These are phyloP conservation scores for Cheilosia urbana DNA, from an alignment of 2,888 invertebrate species.

Conservation along the genomic window DNA sequence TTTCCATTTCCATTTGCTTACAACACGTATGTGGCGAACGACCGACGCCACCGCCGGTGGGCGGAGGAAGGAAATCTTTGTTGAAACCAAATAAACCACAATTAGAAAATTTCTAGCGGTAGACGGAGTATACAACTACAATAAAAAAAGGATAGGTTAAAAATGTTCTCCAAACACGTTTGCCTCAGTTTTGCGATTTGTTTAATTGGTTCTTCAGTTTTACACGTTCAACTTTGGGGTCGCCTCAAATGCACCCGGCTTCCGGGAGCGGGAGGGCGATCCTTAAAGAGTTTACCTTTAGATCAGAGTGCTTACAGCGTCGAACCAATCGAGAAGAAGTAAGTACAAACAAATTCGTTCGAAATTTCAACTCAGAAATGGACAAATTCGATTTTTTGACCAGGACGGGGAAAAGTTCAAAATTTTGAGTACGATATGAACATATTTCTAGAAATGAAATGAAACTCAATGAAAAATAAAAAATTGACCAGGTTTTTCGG, in stretches of 20 bases:
- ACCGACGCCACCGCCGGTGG: not conserved
- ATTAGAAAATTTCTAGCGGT: slow-evolving; percentile 42
- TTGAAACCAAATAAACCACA: slow-evolving; percentile 50
- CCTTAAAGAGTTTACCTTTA: no score
- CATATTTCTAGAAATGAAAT: no score
- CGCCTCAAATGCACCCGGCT: not conserved
- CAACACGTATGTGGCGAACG: slow-evolving; percentile 6
- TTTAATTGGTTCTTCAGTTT: slow-evolving; percentile 37
- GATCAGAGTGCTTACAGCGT: no score
- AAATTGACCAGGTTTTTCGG: no score
- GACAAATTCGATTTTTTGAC: no score
- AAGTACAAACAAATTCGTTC: no score
- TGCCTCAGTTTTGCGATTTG: slow-evolving; percentile 21
- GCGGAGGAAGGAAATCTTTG: slow-evolving; percentile 19
- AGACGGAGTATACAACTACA: not conserved
- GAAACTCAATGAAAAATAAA: no score
- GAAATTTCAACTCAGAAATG: no score
- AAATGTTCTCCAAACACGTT: slow-evolving; percentile 35
- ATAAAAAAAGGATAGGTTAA: not conserved
- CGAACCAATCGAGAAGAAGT: no score
- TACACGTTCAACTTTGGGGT: not conserved
- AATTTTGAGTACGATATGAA: no score
- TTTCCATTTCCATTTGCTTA: slow-evolving; percentile 45
- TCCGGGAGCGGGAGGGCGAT: not conserved
- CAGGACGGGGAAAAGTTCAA: no score